Conservation (phyloP, 2,888 invertebrate species). For the Sclerodermus sp. region DNA sequence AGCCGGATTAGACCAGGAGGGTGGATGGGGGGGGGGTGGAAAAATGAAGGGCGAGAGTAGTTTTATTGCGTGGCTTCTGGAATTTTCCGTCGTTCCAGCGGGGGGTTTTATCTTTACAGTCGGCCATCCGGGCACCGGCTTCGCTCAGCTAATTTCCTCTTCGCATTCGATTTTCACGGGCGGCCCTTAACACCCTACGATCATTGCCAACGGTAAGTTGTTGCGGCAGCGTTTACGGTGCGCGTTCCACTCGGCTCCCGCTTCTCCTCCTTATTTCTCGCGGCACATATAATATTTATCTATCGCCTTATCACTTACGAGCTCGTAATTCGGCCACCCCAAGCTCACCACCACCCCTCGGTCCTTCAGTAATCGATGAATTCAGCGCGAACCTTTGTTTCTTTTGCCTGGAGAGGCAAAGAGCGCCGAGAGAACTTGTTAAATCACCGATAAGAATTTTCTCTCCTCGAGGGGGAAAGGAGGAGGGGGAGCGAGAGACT, state of each 20-base stretch:
- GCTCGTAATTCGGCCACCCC: conserved; percentile 12
- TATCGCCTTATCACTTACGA: conserved; percentile 48
- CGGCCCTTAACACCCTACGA: conserved; percentile 41
- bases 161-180: conserved; percentile 53
- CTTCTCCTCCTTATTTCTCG: conserved; percentile 41
- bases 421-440: background rate
- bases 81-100: conserved; percentile 27
- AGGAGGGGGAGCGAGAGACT: too few species aligned
- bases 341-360: too few species aligned
- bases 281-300: conserved; percentile 53
- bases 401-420: too few species aligned
- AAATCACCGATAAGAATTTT: too few species aligned
- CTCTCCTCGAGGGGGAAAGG: too few species aligned
- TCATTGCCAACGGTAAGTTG: conserved; percentile 39
- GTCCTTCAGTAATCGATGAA: too few species aligned
- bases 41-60: background rate
- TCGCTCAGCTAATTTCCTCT: conserved; percentile 53
- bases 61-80: conserved; percentile 24
- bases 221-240: conserved; percentile 29
- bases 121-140: conserved; percentile 17
- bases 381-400: too few species aligned
- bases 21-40: conserved; percentile 14
- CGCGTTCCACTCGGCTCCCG: conserved; percentile 9
- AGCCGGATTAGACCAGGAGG: too few species aligned
- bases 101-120: conserved; percentile 45